phyloP scores from a whole-genome alignment of 2,888 invertebrate genomes.

The Aelia acuminata region DNA sequence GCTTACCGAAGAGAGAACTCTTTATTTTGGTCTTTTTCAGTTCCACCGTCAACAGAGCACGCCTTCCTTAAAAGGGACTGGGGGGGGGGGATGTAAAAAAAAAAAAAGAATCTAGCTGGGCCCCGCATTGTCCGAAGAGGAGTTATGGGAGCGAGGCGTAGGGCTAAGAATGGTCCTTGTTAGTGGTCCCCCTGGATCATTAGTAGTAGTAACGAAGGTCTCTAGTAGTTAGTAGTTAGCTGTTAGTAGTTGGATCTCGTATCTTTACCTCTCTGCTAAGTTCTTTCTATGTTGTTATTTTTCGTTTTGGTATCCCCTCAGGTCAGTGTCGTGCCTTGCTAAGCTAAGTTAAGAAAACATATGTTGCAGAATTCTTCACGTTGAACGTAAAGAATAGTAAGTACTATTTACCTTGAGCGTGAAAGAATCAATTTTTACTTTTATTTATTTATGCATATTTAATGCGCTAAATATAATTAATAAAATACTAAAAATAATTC shows the following conservation, averaged over 20 bases:
- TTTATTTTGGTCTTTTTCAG: conserved; percentile 19
- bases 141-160: not conserved
- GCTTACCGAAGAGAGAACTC: conserved; percentile 11
- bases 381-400: no score
- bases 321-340: no score
- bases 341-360: no score
- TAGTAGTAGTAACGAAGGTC: conserved; percentile 10
- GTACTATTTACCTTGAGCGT: no score
- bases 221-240: not conserved
- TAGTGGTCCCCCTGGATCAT: not conserved
- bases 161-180: not conserved
- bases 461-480: no score
- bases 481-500: no score
- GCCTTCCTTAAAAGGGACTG: not conserved
- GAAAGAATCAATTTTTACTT: no score
- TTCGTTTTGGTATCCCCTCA: not conserved
- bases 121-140: not conserved
- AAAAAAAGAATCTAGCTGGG: not conserved
- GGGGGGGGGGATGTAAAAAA: no score
- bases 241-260: not conserved
- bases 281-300: not conserved
- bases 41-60: not conserved
- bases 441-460: no score
- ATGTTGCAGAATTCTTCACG: no score
- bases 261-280: not conserved